Conservation (phyloP, 37 sponge, comb jelly and placozoan genomes). For the Beroe forskalii region DNA sequence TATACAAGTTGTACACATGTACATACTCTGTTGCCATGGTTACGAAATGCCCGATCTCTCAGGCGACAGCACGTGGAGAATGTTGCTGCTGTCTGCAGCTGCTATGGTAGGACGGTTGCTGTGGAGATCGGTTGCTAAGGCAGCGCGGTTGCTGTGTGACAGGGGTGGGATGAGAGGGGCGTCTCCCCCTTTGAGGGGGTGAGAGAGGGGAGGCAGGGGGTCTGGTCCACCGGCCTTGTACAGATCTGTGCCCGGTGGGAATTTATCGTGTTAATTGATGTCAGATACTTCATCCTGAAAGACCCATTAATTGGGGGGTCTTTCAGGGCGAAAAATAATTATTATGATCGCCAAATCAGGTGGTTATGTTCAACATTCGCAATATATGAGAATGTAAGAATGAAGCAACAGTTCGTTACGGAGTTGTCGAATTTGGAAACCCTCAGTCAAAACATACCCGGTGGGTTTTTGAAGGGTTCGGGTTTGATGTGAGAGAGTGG, state of each 20-base stretch:
- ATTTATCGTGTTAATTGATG: no score
- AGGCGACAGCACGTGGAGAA: conserved; percentile 30
- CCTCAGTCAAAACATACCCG: no score
- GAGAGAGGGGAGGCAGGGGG: neutral
- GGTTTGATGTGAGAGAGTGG: conserved; percentile 29
- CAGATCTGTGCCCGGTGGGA: neutral
- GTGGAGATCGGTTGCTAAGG: neutral
- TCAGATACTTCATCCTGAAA: no score
- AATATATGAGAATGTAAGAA: no score
- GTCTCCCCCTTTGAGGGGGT: neutral
- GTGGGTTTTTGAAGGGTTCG: neutral
- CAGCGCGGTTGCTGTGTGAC: neutral
- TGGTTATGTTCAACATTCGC: no score
- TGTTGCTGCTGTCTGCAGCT: conserved; percentile 36
- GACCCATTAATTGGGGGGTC: no score
- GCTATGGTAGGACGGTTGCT: conserved; percentile 27
- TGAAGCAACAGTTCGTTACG: no score
- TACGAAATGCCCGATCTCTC: neutral
- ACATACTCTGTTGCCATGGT: no score
- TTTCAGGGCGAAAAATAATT: no score
- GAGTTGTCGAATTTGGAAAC: no score
- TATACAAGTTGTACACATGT: no score
- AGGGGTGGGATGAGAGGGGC: neutral
- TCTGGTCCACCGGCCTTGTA: neutral
- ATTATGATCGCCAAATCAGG: no score